Evolutionary conservation across 2,888 invertebrate genomes (phyloP).

Genomic region (Tetragonisca angustula): DNA sequence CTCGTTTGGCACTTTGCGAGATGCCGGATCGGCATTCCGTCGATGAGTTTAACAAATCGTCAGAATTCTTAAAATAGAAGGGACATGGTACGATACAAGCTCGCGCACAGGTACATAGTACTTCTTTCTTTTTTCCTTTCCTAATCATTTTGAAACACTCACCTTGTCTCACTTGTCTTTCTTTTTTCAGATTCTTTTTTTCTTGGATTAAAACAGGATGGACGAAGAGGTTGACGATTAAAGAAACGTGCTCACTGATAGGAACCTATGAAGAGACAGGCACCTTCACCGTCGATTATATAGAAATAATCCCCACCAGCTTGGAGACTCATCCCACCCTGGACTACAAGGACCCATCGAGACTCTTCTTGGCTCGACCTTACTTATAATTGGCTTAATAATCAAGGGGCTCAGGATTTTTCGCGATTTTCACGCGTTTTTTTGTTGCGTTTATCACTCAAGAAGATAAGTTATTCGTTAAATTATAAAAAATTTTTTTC

Average conservation of each 20-base stretch:
- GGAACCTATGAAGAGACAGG: constrained; percentile 80
- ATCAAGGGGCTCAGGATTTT: constrained; percentile 50
- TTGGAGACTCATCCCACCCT: constrained; percentile 72
- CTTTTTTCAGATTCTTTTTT: constrained; percentile 6
- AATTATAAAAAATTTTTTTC: too few relatives aligned
- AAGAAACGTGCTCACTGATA: constrained; percentile 77
- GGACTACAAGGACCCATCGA: constrained; percentile 67
- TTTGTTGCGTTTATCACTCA: background rate
- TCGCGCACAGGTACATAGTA: background rate
- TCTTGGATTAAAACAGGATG: constrained; percentile 19
- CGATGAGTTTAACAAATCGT: background rate
- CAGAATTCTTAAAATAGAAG: background rate
- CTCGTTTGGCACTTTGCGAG: background rate
- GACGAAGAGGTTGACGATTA: constrained; percentile 57
- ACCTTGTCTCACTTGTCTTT: constrained; percentile 65
- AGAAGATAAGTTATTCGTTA: background rate
- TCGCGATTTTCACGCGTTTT: constrained; percentile 7
- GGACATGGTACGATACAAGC: background rate
- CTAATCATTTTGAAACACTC: constrained; percentile 45
- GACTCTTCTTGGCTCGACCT: constrained; percentile 65
- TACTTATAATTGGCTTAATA: constrained; percentile 66
- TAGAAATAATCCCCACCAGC: constrained; percentile 80
- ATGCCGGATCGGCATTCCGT: background rate
- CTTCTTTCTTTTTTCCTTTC: background rate
- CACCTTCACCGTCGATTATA: constrained; percentile 80